Evolutionary conservation across 2,888 invertebrate genomes (phyloP).

Genomic region (Thereva unica): DNA sequence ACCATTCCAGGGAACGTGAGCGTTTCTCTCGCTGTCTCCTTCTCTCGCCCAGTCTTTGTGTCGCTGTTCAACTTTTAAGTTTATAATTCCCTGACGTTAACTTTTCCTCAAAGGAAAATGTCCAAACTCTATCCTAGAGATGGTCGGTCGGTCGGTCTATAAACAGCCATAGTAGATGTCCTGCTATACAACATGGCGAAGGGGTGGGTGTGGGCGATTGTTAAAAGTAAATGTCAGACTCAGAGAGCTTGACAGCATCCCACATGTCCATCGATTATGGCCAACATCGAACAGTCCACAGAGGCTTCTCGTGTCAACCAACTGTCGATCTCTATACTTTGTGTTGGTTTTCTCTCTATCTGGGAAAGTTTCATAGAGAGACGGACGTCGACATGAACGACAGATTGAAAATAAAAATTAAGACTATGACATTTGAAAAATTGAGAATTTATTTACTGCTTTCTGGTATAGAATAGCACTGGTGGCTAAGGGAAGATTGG

Average conservation of each 20-base stretch:
- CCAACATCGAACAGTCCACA: slow-evolving; percentile 11
- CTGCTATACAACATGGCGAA: background rate
- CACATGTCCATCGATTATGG: slow-evolving; percentile 35
- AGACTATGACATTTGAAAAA: background rate
- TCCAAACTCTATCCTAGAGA: background rate
- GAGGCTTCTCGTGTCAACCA: slow-evolving; percentile 26
- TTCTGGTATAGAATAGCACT: too few relatives aligned
- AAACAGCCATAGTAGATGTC: background rate
- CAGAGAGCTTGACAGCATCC: slow-evolving; percentile 29
- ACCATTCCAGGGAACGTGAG: background rate
- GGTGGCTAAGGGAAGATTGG: background rate
- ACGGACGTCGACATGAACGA: background rate
- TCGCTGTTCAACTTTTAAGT: slow-evolving; percentile 8
- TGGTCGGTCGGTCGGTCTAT: slow-evolving; percentile 9
- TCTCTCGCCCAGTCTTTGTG: too few relatives aligned
- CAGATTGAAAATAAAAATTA: too few relatives aligned
- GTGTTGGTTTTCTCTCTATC: background rate
- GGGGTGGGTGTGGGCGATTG: background rate
- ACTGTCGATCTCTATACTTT: slow-evolving; percentile 25
- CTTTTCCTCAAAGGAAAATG: slow-evolving; percentile 27
- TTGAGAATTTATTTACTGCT: background rate
- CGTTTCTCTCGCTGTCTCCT: too few relatives aligned
- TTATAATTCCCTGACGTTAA: slow-evolving; percentile 28
- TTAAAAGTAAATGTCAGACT: background rate
- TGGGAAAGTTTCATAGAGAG: slow-evolving; percentile 5